Evolutionary conservation across 1,140 invertebrate species (phyloP).

Genomic region (Hyposmocoma kahamanoa): DNA sequence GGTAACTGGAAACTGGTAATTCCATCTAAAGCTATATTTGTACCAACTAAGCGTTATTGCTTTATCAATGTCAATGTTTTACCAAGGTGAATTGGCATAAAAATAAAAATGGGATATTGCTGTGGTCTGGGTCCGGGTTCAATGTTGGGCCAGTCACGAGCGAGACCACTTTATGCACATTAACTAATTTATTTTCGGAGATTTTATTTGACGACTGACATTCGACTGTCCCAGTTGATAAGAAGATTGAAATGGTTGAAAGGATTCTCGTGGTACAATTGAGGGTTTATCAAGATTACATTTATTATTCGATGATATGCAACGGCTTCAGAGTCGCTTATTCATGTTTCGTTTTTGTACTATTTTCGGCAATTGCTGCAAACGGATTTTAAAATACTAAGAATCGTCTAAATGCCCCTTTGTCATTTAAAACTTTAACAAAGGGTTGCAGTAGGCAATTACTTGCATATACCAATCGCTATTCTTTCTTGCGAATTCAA

Average conservation of each 20-base stretch:
- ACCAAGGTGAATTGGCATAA: slow-evolving; percentile 40
- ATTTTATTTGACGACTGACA: slow-evolving; percentile 43
- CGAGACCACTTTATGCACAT: slow-evolving; percentile 49
- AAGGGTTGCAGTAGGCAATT: slow-evolving; percentile 21
- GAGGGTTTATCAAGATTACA: not conserved
- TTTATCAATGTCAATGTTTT: slow-evolving; percentile 54
- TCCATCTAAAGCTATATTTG: too few relatives aligned
- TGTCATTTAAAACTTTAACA: slow-evolving; percentile 7
- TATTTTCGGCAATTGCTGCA: not conserved
- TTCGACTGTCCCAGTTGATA: slow-evolving; percentile 33
- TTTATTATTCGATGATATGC: not conserved
- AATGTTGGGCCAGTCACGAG: slow-evolving; percentile 58
- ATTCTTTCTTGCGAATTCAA: slow-evolving; percentile 19
- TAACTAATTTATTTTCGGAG: slow-evolving; percentile 55
- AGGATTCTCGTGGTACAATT: slow-evolving; percentile 13
- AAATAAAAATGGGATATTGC: slow-evolving; percentile 41
- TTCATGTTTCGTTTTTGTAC: not conserved
- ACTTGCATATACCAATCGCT: slow-evolving; percentile 21
- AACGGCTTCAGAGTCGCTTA: not conserved
- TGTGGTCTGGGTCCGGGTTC: slow-evolving; percentile 34
- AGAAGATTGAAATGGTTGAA: slow-evolving; percentile 29
- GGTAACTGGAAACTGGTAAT: slow-evolving; percentile 45
- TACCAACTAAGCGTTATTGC: slow-evolving; percentile 28
- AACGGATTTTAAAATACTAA: not conserved
- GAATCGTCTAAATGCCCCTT: not conserved